A percentile compares a stretch with the other conserved stretches of the same genome.
Conservation (phyloP, 2,113 vertebrate genomes). For the Miniopterus natalensis region DNA sequence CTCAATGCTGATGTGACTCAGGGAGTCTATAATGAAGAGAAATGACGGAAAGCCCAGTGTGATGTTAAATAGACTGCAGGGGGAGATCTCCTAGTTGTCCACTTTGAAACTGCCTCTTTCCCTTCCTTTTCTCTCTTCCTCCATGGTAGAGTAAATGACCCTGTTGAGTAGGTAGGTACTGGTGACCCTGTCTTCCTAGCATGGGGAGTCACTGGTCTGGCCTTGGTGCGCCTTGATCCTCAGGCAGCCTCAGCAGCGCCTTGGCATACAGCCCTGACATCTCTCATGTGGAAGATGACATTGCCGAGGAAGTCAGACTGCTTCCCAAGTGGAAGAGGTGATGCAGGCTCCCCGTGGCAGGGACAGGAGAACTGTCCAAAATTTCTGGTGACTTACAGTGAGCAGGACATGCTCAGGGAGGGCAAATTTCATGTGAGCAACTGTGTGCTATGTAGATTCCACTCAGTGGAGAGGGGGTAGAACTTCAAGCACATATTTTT, state of each 20-base stretch:
- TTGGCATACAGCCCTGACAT: neutral
- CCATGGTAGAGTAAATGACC: neutral
- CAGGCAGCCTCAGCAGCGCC: neutral
- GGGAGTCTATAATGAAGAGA: slow-evolving; percentile 26
- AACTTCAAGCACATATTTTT: neutral
- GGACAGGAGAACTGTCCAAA: neutral
- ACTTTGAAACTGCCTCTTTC: neutral
- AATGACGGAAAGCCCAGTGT: neutral
- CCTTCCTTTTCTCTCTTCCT: neutral
- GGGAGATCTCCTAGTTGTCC: neutral
- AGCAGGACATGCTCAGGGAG: neutral
- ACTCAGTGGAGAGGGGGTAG: neutral
- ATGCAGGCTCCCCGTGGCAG: neutral
- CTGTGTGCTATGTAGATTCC: neutral
- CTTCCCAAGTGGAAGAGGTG: neutral
- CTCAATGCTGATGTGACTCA: slow-evolving; percentile 40
- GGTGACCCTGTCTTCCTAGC: neutral
- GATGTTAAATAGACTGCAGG: slow-evolving; percentile 15
- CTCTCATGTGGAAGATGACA: neutral
- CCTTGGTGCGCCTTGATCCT: neutral
- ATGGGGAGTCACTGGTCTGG: neutral
- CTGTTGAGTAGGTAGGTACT: neutral
- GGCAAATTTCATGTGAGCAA: neutral
- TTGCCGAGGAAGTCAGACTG: neutral
- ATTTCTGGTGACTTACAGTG: neutral